A percentile compares a stretch with the other conserved stretches of the same genome.
Conservation (phyloP, 2,888 invertebrate genomes). For the Phania funesta region DNA sequence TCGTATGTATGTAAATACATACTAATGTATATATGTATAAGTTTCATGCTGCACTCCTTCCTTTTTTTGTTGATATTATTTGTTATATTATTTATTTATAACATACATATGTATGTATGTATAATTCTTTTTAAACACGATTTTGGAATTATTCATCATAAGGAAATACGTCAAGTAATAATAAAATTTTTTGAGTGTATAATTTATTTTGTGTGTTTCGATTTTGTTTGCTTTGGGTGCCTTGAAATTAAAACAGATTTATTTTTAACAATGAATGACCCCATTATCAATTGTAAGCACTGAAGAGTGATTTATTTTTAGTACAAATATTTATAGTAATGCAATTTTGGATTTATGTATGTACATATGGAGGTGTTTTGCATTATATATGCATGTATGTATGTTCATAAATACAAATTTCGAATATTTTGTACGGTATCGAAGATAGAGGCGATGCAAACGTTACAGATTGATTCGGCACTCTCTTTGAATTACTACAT, state of each 20-base stretch:
- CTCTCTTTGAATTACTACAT: too few species aligned
- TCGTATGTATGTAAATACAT: too few species aligned
- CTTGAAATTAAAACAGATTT: constrained; percentile 20
- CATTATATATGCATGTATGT: too few species aligned
- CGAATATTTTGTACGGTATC: too few species aligned
- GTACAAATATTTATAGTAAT: not conserved
- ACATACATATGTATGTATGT: not conserved
- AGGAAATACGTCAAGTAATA: constrained; percentile 57
- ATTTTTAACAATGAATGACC: constrained; percentile 3
- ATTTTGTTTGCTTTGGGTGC: not conserved
- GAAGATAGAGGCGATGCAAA: too few species aligned
- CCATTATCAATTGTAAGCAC: not conserved
- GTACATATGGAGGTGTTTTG: too few species aligned
- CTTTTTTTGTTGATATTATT: constrained; percentile 23
- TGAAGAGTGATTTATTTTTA: not conserved
- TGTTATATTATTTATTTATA: not conserved
- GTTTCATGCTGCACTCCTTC: constrained; percentile 38
- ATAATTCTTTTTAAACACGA: not conserved
- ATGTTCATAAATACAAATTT: too few species aligned
- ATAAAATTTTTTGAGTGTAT: constrained; percentile 17
- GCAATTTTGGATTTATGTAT: too few species aligned
- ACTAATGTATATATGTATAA: too few species aligned
- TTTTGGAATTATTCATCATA: constrained; percentile 42
- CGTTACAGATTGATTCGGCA: too few species aligned
- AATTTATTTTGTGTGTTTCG: constrained; percentile 1